Conservation (phyloP, 2,888 invertebrate species). For the Acrocyrtus sp. region DNA sequence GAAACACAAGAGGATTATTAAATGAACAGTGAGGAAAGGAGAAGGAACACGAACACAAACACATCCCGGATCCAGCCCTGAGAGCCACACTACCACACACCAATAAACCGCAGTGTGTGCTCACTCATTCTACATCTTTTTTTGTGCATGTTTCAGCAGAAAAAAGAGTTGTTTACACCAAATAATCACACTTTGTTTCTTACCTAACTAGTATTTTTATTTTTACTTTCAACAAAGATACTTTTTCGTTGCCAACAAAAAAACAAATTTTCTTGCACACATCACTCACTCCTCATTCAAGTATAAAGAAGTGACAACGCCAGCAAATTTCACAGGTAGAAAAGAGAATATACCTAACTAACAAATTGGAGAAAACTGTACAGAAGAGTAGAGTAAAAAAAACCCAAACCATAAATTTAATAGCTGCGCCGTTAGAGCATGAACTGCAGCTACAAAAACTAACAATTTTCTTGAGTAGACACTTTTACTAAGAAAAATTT, state of each 20-base stretch:
- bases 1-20: slow-evolving; percentile 26
- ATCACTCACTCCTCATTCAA: background rate
- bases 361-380: no score
- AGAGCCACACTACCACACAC: background rate
- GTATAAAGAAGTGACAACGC: background rate
- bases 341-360: no score
- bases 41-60: slow-evolving; percentile 13
- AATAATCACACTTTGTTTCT: background rate
- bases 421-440: no score
- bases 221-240: background rate
- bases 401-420: no score
- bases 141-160: background rate
- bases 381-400: no score
- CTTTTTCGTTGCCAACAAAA: background rate
- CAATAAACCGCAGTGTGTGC: background rate
- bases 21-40: slow-evolving; percentile 16
- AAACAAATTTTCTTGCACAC: background rate
- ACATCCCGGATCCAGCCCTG: no score
- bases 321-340: background rate
- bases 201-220: no score
- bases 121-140: background rate
- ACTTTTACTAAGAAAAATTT: no score
- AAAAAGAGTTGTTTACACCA: background rate
- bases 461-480: no score
- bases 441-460: no score